Evolutionary conservation across 2,113 vertebrate species (phyloP), one percentile per base, ranked within the genome.

Genomic region (Halichoerus grypus): DNA sequence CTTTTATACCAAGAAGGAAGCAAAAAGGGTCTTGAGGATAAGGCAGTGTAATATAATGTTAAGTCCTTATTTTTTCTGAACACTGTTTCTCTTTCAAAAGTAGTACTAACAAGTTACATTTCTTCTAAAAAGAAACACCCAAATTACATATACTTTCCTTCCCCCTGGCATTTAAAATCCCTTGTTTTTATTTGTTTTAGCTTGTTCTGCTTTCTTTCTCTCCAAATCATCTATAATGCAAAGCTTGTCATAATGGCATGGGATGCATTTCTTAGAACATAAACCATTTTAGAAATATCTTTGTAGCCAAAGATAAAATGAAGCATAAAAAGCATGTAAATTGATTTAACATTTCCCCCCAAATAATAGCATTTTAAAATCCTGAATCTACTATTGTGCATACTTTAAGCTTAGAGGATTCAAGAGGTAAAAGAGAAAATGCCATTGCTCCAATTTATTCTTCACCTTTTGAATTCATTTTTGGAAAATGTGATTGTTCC

Each of bases 231-330:
- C 51, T 53, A 63, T 85, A 91, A 91, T 88, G 76, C 82, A 93
- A 89, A 86, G 39, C 57, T 4, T 79, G 57, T 71, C 82, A 59
- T 39, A 59, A 63, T 71, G 26, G 14, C 33, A 53, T 3, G 22
- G 46, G 72, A 95, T 82, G 26, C 7, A 67, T 67, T 57, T 91
- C 39, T 92, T 83, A 91, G 31, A 89, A 67, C 39, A 39, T 61
- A 91, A 91, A 76, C 31, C 39, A 59, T 53, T 90, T 97, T 77
- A 89, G 88, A 94, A 93, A 79, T 88, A 91, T 51, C 71, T 85
- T 87, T 95, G 28, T 77, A 83, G 53, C 13, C 24, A 36, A 92
- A 86, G 59, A 88, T 80, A 93, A 97, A 94, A n/a, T 63, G 67
- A 95, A 69, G 51, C 12, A 55, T 77, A 61, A 94, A 92, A 94